Evolutionary conservation across 2,888 invertebrate species (phyloP), one percentile per base, ranked within the genome.

Genomic region (Ormyrus pomaceus): DNA sequence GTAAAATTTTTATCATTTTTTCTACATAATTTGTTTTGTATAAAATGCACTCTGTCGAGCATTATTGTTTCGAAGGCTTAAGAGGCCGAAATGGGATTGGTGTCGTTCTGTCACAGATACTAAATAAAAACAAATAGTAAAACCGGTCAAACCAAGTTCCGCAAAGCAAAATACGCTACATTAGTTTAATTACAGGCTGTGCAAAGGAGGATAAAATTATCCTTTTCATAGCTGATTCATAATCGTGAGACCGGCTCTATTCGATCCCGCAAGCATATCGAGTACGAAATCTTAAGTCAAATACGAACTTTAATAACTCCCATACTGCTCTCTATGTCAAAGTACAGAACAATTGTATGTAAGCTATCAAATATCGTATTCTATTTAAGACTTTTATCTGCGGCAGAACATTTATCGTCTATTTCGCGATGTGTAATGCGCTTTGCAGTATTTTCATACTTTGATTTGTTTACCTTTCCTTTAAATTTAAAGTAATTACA

Each of bases 261-360:
- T 78, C 68, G 65, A 74, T 78, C 66, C 13, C 64, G 69, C 74
- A 70, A 78, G 69, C 65, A 81, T 71, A 74, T 74, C 48, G 70
- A 69, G 51, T 56, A n/a, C 61, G 11, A 65, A 77, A 73, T 77
- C 68, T 74, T 77, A 58, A 6, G 6, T 72, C 13, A 50, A 75
- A 77, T 58, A 80, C 58, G 65, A 80, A 62, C 51, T 76, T 77
- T 72, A 45, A 72, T n/a, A 56, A 50, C 65, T 70, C 53, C 45
- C 65, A 65, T 51, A 55, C 65, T 68, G 5, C 46, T 53, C 13
- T 70, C 68, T 46, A 68, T 51, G 34, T 45, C 9, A 19, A 73
- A 81, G 75, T 83, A 83, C 79, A 84, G 83, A 84, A 83, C 83
- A 84, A 83, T 83, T 66, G 80, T 73, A 81, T 82, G 59, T 4